Evolutionary conservation across 2,797 vertebrate species (phyloP), one percentile per base, ranked within the genome.

Genomic region (Picus viridis): DNA sequence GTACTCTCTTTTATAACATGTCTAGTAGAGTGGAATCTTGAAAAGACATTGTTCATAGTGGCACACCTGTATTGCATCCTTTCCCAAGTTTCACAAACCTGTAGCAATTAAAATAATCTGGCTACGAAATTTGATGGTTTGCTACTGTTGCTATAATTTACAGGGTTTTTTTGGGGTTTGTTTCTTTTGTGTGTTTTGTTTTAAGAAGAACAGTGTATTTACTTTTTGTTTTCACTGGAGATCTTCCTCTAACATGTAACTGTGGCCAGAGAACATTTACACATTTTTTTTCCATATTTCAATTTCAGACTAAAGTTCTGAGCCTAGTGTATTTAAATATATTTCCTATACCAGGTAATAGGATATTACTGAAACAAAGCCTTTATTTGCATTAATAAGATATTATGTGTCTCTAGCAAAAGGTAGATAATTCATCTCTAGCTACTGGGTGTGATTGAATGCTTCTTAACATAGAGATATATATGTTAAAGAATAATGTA

Each of bases 61-160:
- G 6, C 16, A 83, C 26, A 23, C 8, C 7, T 56, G 10, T 17
- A 26, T 49, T 68, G 6, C 4, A n/a, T 14, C 2, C 10, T 43
- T 4, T 29, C 2, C 18, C 3, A 34, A 51, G 27, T 43, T 54
- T 65, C 53, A 15, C 15, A 65, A 54, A 26, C 0, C 0, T 2
- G 6, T 16, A 85, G 8, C 12, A 54, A 30, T 47, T 54, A 32
- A 79, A 58, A 63, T 30, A 72, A 49, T 61, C 17, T 41, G 29
- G 49, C 6, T 26, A 77, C n/a, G 73, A 43, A 45, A 36, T 43
- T 29, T 3, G 2, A 4, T 8, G 16, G 15, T 5, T 70, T 22
- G 19, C 14, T 29, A 19, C 6, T 70, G 2, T 79, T 34, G 6
- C 2, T 27, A 18, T 16, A 54, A 57, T 53, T 43, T 71, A 61